Evolutionary conservation across 2,888 invertebrate species (phyloP), one percentile per base, ranked within the genome.

Genomic region (Rutpela maculata): DNA sequence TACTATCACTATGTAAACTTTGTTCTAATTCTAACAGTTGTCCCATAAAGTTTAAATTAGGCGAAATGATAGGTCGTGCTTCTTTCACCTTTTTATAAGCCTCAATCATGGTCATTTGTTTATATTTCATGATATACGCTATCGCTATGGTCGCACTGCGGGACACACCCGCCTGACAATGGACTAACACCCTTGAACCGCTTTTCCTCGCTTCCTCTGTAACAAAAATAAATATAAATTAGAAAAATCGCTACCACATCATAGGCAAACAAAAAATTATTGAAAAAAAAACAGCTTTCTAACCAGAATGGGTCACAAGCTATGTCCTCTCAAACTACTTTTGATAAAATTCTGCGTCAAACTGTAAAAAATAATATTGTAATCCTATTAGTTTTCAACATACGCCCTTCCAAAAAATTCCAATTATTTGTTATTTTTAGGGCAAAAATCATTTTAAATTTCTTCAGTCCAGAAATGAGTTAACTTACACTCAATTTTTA

Each of bases 91-190:
- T 93, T 85, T 95, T 93, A 91, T 95, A 97, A 0, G 98, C 98
- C 87, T 98, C 97, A 62, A 96, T 93, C 91, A 95, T 95, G 56
- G 95, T 93, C 89, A 97, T 89, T 78, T 93, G 93, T 88, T 95
- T 95, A 90, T 96, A 95, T 86, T 96, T 95, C 96, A 98, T 98
- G 85, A 98, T 93, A 91, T 97, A 98, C 67, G 98, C 98, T 87
- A 98, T 98, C 87, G 97, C 97, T 88, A 98, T 94, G 80, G 98
- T 98, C 80, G 98, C 97, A 81, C 98, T 98, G 82, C 98, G 93
- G 74, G 98, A 98, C 68, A 98, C 96, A 70, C 98, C 98, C 69
- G 98, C 98, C 87, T 98, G 98, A 90, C 98, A 98, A 90, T 98
- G 98, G 78, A 98, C 95, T 87, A 98, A 92, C 57, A 98, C 96